Percentiles rank a stretch among this genome's conserved stretches.
Evolutionary conservation across 2,888 invertebrate species (phyloP).

Genomic region (Drosophila longiperda): DNA sequence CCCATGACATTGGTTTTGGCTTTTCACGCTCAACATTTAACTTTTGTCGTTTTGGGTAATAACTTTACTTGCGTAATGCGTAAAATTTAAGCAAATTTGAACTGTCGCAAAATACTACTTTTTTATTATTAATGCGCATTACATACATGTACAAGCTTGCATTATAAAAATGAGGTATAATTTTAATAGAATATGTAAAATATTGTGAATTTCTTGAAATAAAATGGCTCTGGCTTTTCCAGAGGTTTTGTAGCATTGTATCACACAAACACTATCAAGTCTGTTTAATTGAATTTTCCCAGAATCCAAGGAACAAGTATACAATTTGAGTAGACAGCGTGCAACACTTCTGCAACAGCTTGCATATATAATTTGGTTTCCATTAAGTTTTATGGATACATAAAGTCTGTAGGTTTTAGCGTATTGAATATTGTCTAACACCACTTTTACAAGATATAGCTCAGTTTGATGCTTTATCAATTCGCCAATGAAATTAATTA

Average conservation of each 20-base stretch:
- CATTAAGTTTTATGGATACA: neutral
- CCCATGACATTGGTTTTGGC: constrained; percentile 33
- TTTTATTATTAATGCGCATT: neutral
- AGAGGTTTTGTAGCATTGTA: too few relatives aligned
- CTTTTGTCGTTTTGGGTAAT: constrained; percentile 38
- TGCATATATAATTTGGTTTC: neutral
- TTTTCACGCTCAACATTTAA: constrained; percentile 55
- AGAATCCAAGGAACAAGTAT: neutral
- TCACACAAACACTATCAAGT: neutral
- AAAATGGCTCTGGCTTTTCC: neutral
- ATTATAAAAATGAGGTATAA: neutral
- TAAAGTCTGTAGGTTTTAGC: neutral
- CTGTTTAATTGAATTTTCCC: neutral
- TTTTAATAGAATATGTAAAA: neutral
- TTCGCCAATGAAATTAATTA: constrained; percentile 42
- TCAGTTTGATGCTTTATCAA: constrained; percentile 25
- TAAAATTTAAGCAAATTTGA: constrained; percentile 13
- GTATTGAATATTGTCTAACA: neutral
- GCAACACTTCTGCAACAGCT: neutral
- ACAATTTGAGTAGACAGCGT: neutral
- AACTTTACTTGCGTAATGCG: constrained; percentile 28
- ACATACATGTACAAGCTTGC: neutral
- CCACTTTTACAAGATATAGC: neutral
- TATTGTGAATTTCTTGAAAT: neutral
- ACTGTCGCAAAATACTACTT: neutral